Percentiles rank a stretch among this genome's conserved stretches.
Evolutionary conservation across 2,797 vertebrate species (phyloP).

Genomic region (Linurgus olivaceus): DNA sequence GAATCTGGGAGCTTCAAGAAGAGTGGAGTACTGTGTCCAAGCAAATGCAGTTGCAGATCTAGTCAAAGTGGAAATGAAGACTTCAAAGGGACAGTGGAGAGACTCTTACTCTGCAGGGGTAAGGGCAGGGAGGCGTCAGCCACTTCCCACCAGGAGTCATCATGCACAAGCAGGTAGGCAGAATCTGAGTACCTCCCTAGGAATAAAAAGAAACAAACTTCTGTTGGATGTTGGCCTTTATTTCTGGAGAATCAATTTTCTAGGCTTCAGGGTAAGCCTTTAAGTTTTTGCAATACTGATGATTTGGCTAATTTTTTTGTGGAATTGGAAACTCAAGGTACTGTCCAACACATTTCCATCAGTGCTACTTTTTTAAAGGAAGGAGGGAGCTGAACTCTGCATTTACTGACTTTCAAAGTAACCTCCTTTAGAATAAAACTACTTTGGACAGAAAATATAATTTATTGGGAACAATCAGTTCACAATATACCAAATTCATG

Average conservation of each 20-base stretch:
- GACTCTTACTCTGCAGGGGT: neutral
- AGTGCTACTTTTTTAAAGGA: neutral
- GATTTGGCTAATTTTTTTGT: neutral
- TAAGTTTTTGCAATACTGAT: neutral
- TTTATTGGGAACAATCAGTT: neutral
- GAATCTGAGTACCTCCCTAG: neutral
- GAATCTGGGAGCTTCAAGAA: neutral
- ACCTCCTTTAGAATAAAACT: neutral
- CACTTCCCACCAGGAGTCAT: neutral
- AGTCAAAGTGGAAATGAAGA: neutral
- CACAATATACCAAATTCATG: neutral
- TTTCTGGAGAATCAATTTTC: conserved; percentile 4
- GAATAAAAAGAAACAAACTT: neutral
- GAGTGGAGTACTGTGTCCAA: neutral
- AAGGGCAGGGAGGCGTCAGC: neutral
- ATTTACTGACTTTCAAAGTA: neutral
- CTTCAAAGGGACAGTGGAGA: neutral
- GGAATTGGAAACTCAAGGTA: neutral
- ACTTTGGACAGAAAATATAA: neutral
- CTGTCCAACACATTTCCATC: neutral
- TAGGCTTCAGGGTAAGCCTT: neutral
- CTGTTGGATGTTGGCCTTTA: neutral
- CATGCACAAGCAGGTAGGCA: neutral
- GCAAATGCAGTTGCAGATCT: neutral
- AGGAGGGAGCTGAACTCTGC: neutral